These are phyloP conservation scores for Anguilla japonica DNA, from an alignment of 2,113 vertebrate genomes.

Conservation along the genomic window DNA sequence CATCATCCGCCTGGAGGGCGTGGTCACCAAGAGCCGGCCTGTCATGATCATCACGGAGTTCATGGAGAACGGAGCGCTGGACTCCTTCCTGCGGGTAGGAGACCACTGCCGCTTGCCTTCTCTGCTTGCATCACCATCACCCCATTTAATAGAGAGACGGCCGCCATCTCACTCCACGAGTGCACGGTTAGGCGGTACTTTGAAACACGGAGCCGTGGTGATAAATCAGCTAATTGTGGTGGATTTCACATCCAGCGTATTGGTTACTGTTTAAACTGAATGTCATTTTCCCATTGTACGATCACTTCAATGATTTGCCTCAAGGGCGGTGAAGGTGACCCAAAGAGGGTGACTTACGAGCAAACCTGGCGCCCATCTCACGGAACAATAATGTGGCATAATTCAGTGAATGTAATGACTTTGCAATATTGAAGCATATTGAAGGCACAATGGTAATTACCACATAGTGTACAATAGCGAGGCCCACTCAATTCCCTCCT, in stretches of 20 bases:
- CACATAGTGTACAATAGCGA: not conserved
- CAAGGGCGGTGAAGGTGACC: not conserved
- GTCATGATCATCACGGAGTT: slow-evolving; percentile 99
- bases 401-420: not conserved
- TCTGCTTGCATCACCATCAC: not conserved
- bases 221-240: not conserved
- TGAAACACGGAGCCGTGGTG: not conserved
- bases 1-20: slow-evolving; percentile 93
- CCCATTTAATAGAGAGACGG: not conserved
- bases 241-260: not conserved
- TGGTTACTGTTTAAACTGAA: not conserved
- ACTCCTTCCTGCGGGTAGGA: slow-evolving; percentile 94
- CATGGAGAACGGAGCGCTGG: slow-evolving; percentile 97
- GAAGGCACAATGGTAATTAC: not conserved
- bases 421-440: not conserved
- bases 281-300: not conserved
- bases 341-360: not conserved
- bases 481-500: not conserved
- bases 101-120: not conserved
- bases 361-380: not conserved
- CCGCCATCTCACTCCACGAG: not conserved
- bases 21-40: slow-evolving; percentile 95
- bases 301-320: not conserved
- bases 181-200: not conserved
- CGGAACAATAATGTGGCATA: not conserved